These are phyloP conservation scores for Drosophila bunnanda DNA, from an alignment of 2,888 invertebrate genomes.

Conservation along the genomic window DNA sequence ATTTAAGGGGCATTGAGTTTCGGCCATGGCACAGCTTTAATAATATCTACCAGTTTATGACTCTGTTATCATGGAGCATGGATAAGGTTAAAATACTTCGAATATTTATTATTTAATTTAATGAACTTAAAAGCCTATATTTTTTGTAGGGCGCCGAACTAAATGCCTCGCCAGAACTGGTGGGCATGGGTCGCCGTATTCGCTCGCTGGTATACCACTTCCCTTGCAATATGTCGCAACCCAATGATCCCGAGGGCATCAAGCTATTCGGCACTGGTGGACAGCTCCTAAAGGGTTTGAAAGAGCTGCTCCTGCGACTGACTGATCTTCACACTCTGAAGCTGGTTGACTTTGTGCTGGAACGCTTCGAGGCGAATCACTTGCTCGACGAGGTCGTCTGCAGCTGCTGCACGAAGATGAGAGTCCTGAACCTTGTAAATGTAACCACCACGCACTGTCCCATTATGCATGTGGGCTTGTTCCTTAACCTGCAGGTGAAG, in stretches of 20 bases:
- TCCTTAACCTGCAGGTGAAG: slow-evolving; percentile 88
- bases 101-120: background rate
- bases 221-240: slow-evolving; percentile 89
- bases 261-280: slow-evolving; percentile 92
- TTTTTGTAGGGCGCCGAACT: slow-evolving; percentile 52
- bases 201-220: slow-evolving; percentile 89
- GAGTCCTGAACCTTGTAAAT: slow-evolving; percentile 89
- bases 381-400: slow-evolving; percentile 90
- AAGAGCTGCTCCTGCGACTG: slow-evolving; percentile 89
- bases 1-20: slow-evolving; percentile 88
- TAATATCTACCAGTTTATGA: slow-evolving; percentile 93
- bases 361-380: slow-evolving; percentile 89
- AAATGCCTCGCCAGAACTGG: slow-evolving; percentile 72
- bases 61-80: slow-evolving; percentile 90
- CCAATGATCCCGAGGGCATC: slow-evolving; percentile 87
- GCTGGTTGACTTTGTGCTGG: slow-evolving; percentile 90
- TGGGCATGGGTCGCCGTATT: slow-evolving; percentile 87
- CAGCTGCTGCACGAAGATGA: slow-evolving; percentile 88
- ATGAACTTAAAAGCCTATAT: background rate
- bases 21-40: slow-evolving; percentile 91
- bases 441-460: slow-evolving; percentile 89
- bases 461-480: slow-evolving; percentile 90
- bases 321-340: slow-evolving; percentile 88
- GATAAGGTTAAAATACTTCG: slow-evolving; percentile 85
- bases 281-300: slow-evolving; percentile 88